phyloP scores from a whole-genome alignment of 2,888 invertebrate genomes.

The Rhagium mordax region DNA sequence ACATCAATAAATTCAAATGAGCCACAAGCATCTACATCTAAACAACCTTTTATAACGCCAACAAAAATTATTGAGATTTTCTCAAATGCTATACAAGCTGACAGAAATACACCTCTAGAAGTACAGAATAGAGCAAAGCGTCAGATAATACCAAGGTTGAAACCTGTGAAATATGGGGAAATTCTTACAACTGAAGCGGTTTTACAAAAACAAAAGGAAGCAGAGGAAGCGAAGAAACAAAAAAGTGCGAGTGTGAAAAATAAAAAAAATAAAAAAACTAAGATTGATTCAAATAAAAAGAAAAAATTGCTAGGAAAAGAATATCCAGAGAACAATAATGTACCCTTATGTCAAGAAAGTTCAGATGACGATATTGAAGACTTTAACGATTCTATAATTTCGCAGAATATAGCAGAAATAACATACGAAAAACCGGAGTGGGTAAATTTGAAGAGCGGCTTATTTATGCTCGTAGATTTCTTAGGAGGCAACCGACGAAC shows the following conservation, averaged over 20 bases:
- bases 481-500: background rate
- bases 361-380: background rate
- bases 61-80: background rate
- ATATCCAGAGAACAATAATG: background rate
- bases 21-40: too few relatives aligned
- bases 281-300: background rate
- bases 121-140: background rate
- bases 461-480: background rate
- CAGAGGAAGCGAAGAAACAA: background rate
- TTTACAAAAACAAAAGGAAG: background rate
- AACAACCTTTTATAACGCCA: background rate
- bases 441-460: background rate
- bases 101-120: background rate
- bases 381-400: background rate
- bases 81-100: background rate
- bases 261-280: background rate
- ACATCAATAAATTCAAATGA: too few relatives aligned
- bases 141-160: background rate
- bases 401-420: background rate
- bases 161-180: background rate
- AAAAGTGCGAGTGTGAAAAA: background rate
- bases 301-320: background rate
- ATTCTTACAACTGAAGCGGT: background rate
- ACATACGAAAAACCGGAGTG: background rate
- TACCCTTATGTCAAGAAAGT: background rate